These are phyloP conservation scores for Porites australiensis DNA, from an alignment of 64 coral and sea anemone genomes.

Conservation along the genomic window DNA sequence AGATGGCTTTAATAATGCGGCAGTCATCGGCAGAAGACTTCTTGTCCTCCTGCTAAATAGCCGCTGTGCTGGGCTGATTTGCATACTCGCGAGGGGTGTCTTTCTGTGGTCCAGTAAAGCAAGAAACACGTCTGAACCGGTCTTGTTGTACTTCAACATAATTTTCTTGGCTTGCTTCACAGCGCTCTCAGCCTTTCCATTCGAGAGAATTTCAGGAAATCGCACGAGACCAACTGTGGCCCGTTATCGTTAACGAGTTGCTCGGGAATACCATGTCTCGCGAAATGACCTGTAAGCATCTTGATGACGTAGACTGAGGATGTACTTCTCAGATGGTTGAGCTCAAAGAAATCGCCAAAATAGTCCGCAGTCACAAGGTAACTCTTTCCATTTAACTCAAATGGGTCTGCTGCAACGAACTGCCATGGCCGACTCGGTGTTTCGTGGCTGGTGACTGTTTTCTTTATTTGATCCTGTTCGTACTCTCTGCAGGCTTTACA, in stretches of 20 bases:
- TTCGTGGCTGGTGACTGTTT: neutral
- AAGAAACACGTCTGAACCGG: too few species aligned
- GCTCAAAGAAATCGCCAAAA: neutral
- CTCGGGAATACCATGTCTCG: too few species aligned
- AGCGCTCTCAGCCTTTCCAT: too few species aligned
- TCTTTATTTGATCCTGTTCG: neutral
- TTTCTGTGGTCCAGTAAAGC: neutral
- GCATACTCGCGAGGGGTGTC: neutral
- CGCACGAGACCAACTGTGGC: too few species aligned
- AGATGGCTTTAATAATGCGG: neutral
- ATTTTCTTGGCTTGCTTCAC: too few species aligned
- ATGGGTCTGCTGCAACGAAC: neutral
- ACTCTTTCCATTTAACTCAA: neutral
- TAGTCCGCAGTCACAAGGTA: too few species aligned
- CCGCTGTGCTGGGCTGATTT: neutral
- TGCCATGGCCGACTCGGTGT: neutral
- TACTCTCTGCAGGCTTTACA: too few species aligned
- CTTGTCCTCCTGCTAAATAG: neutral
- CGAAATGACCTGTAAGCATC: too few species aligned
- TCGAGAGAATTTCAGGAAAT: too few species aligned
- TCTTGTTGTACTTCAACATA: too few species aligned
- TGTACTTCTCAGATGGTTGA: neutral
- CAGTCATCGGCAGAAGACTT: slow-evolving; percentile 27
- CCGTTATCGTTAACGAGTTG: too few species aligned
- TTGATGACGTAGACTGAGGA: too few species aligned